Base-by-base conservation (phyloP, 1,140 invertebrate genomes). In the Drosophila leontia region DNA sequence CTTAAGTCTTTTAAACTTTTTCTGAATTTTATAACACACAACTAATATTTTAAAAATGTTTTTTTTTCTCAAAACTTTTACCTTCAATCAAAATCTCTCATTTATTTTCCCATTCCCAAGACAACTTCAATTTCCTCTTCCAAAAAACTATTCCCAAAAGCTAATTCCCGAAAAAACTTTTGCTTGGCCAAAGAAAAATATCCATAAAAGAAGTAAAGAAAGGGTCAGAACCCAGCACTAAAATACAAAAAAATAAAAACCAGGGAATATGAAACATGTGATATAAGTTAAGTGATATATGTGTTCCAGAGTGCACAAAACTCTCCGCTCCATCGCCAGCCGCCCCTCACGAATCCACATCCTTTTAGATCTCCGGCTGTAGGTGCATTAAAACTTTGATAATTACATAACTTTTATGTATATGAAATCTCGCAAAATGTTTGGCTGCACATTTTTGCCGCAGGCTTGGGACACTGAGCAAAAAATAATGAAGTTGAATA, bases 371-470 rank as follows among this genome's bases (percentile, higher is more conserved):
- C 70, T 62, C 83, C 48, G 76, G 70, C 55, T 61, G 68, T 63
- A 67, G 84, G 57, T 84, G 85, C 84, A 87, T 87, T 88, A 87
- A 84, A 87, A 87, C 84, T 87, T 87, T 88, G 84, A 87, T 87
- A 87, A 87, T 87, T 87, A 87, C 84, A 88, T 87, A 87, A 87
- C 84, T 87, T 87, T 87, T 80, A 64, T 61, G 74, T 69, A 75
- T 68, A 64, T 68, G 79, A 79, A 83, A 80, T 80, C 61, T 87
- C 75, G 62, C 80, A 87, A 88, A 72, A 81, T 85, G 82, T 85
- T 76, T 85, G 83, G 81, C 80, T 79, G 82, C 80, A 83, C 63
- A 83, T 79, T 80, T 79, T 79, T 75, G 80, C 81, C 60, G 56
- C 77, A 80, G 68, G 69, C 53, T 72, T 1, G 13, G 0, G 0